Base-by-base conservation (phyloP, 2,888 invertebrate species). In the Drosophila cyrtoloma region DNA sequence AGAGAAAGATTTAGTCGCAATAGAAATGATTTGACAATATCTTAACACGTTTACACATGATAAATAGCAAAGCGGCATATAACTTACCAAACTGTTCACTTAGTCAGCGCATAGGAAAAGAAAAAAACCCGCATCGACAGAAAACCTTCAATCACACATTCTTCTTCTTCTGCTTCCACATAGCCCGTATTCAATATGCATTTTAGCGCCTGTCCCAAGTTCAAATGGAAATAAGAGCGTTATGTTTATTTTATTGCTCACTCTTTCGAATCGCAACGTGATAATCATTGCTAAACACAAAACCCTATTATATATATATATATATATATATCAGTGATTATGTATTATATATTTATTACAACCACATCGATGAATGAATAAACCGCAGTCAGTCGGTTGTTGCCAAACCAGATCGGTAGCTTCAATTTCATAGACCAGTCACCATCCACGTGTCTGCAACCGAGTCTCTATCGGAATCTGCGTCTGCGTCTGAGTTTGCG, bases 201-300 rank as follows among this genome's bases (percentile, higher is more conserved):
- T 81, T 81, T 86, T 77, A 81, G 74, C 83, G 84, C 84, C 85
- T 82, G 65, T 44, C 65, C 70, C 87, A 86, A 87, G 86, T 86
- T 86, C 85, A 82, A 83, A 77, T 89, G 76, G 75, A 79, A 86
- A 86, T 86, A 60, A 75, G 61, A 67, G 60, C 65, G 59, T 52
- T 63, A 57, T 64, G 61, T 75, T 80, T 71, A 58, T 75, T 86
- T 83, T 64, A 79, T 77, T 55, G 71, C 61, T 67, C 68, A 70
- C 51, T 71, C 71, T 74, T 79, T 77, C 62, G 64, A 79, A 79
- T 75, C 62, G 62, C 53, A 71, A 89, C 87, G 87, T 85, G 89
- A 83, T 89, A 77, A 80, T 65, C 77, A 86, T 87, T 77, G 77
- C 72, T 71, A 86, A 86, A 68, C 57, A 56, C 56, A 39, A 80